Conservation (phyloP, 2,113 vertebrate genomes). For the Nesogale talazaci region DNA sequence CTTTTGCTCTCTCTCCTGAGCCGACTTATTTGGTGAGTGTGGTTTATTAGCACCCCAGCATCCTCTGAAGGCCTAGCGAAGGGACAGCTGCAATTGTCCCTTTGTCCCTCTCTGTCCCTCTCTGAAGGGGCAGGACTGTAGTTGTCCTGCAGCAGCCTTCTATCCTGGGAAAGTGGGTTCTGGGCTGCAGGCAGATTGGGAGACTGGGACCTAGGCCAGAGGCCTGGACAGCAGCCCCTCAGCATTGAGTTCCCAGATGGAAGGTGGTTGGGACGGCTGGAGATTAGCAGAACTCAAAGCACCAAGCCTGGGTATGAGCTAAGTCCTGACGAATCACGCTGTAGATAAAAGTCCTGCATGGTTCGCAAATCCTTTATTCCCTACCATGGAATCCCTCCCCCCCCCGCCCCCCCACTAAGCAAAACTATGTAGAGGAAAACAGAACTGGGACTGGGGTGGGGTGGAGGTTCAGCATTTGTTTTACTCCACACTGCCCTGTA, state of each 20-base stretch:
- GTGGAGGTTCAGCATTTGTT: not conserved
- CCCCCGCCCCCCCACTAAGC: too few species aligned
- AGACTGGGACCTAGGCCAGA: not conserved
- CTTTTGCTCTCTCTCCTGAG: not conserved
- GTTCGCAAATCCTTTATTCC: not conserved
- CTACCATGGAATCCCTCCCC: too few species aligned
- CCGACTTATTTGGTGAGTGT: constrained; percentile 5
- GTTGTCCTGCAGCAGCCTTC: not conserved
- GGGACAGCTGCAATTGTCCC: not conserved
- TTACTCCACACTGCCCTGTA: not conserved
- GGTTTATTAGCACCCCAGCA: not conserved
- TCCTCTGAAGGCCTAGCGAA: not conserved
- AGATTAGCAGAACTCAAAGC: not conserved
- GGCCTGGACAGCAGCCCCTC: not conserved
- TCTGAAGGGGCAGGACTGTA: not conserved
- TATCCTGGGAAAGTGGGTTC: not conserved
- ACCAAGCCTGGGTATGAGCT: not conserved
- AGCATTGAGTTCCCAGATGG: not conserved
- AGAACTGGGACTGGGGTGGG: not conserved
- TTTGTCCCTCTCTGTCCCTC: not conserved
- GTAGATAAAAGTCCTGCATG: not conserved
- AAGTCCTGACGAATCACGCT: not conserved
- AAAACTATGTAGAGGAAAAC: constrained; percentile 18
- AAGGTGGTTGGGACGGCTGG: not conserved
- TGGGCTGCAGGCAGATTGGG: not conserved